Percentiles rank a stretch among this genome's conserved stretches.
Conservation (phyloP, 2,888 invertebrate genomes). For the Drosophila mulleri region DNA sequence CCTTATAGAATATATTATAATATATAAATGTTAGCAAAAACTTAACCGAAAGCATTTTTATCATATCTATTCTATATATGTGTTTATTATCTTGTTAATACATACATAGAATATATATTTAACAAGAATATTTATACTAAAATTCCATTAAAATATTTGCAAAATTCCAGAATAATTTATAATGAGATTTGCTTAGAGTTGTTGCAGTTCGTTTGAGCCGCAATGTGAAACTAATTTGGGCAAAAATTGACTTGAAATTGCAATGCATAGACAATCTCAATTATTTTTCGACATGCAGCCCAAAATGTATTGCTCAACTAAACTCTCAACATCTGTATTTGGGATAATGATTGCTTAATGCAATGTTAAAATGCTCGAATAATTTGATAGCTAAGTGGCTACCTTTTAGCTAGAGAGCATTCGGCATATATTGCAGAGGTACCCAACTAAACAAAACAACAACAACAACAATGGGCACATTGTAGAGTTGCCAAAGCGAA, state of each 20-base stretch:
- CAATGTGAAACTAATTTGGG: neutral
- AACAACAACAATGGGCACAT: conserved; percentile 21
- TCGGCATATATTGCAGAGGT: conserved; percentile 1
- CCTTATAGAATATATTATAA: no score
- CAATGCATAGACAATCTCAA: neutral
- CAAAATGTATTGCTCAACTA: neutral
- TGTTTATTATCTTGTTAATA: no score
- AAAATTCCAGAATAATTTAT: neutral
- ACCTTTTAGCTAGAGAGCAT: conserved; percentile 25
- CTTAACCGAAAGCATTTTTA: no score
- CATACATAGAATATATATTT: no score
- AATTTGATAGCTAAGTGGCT: conserved; percentile 20
- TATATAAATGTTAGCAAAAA: no score
- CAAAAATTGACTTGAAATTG: neutral
- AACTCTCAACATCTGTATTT: conserved; percentile 2
- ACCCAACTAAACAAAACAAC: no score
- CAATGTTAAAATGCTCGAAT: conserved; percentile 9
- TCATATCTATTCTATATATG: no score
- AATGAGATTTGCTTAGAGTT: neutral
- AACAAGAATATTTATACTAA: neutral
- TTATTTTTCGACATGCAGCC: conserved; percentile 1
- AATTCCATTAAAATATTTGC: neutral
- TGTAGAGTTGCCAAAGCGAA: conserved; percentile 30
- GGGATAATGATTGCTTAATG: conserved; percentile 11
- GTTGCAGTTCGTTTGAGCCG: neutral